Conservation (phyloP, 2,113 vertebrate species). For the Morone chrysops region DNA sequence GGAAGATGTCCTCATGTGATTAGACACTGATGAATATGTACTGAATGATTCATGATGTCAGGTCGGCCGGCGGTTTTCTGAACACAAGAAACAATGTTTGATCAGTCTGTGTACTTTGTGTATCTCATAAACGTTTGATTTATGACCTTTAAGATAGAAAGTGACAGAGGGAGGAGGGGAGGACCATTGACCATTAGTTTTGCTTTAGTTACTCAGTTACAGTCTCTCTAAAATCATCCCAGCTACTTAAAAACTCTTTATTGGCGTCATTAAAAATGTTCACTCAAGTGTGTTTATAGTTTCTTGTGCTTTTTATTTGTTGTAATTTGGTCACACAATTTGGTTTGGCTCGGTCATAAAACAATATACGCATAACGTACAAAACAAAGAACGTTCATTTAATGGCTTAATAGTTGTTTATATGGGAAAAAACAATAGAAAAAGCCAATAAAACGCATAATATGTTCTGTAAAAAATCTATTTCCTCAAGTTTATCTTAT, state of each 20-base stretch:
- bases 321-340: neutral
- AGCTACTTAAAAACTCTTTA: neutral
- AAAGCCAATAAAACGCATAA: neutral
- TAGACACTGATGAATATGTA: conserved; percentile 30
- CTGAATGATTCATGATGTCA: conserved; percentile 4
- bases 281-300: neutral
- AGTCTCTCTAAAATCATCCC: neutral
- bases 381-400: neutral
- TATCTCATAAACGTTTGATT: neutral
- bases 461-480: neutral
- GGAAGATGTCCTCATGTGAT: conserved; percentile 37
- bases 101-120: neutral
- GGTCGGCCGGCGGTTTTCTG: neutral
- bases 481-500: neutral
- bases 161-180: neutral
- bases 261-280: neutral
- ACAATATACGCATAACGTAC: neutral
- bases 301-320: neutral
- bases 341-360: neutral
- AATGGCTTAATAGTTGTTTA: neutral
- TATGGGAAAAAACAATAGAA: neutral
- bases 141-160: neutral
- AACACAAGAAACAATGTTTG: neutral
- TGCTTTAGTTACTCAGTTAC: neutral
- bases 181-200: no score